Evolutionary conservation across 2,888 invertebrate genomes (phyloP).

Genomic region (Drosophila subquinaria): DNA sequence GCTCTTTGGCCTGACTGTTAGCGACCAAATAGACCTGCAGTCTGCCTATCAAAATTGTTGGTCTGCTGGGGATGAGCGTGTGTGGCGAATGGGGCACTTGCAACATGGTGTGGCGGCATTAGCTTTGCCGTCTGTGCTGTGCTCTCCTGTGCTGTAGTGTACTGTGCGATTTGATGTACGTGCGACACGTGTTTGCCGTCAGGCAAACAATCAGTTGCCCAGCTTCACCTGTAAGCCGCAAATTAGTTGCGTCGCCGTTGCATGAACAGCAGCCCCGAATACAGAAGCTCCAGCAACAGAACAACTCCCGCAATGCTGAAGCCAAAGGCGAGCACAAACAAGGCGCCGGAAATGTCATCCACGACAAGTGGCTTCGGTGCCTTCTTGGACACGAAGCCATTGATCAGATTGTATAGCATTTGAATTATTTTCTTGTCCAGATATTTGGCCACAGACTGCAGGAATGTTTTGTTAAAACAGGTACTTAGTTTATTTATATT

Average conservation of each 20-base stretch:
- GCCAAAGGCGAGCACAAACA: constrained; percentile 81
- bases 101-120: constrained; percentile 22
- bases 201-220: constrained; percentile 57
- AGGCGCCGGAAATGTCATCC: constrained; percentile 82
- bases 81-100: constrained; percentile 18
- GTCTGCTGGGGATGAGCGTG: constrained; percentile 11
- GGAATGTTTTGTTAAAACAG: neutral
- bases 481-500: neutral
- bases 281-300: constrained; percentile 68
- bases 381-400: constrained; percentile 66
- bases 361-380: constrained; percentile 76
- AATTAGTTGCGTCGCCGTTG: constrained; percentile 50
- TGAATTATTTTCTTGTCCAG: constrained; percentile 79
- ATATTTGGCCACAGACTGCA: constrained; percentile 67
- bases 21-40: constrained; percentile 25
- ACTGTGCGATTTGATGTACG: constrained; percentile 33
- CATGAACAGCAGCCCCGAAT: constrained; percentile 28
- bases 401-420: constrained; percentile 67
- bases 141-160: neutral
- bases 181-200: constrained; percentile 41
- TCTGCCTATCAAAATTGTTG: constrained; percentile 43
- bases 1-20: constrained; percentile 4
- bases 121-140: constrained; percentile 4
- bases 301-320: constrained; percentile 64
- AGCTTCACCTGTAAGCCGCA: constrained; percentile 41